Conservation (phyloP, 2,888 invertebrate genomes). For the Latheticus oryzae region DNA sequence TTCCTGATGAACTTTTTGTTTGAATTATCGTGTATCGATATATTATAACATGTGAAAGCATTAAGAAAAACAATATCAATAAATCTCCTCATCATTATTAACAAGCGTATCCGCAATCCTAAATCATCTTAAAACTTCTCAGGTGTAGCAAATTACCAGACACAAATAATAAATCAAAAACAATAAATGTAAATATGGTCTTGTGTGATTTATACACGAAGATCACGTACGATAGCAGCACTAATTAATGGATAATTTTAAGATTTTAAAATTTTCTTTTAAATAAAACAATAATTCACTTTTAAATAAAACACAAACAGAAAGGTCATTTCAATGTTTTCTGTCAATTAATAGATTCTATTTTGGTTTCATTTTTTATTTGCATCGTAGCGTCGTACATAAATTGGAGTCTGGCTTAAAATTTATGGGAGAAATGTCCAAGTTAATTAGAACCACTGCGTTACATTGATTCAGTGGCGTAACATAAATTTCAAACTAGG, state of each 20-base stretch:
- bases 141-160: constrained; percentile 34
- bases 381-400: constrained; percentile 55
- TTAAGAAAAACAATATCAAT: too few relatives aligned
- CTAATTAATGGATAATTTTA: constrained; percentile 37
- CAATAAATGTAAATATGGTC: constrained; percentile 36
- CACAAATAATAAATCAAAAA: constrained; percentile 34
- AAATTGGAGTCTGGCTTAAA: constrained; percentile 57
- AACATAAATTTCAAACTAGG: constrained; percentile 41
- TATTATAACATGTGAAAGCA: too few relatives aligned
- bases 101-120: constrained; percentile 28
- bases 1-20: too few relatives aligned
- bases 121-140: constrained; percentile 27
- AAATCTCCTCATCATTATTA: constrained; percentile 32
- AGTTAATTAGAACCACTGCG: constrained; percentile 61
- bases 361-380: constrained; percentile 59
- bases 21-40: too few relatives aligned
- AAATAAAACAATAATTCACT: constrained; percentile 7
- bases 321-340: constrained; percentile 36
- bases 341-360: constrained; percentile 60
- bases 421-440: constrained; percentile 60
- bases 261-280: too few relatives aligned
- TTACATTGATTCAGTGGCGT: constrained; percentile 51
- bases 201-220: constrained; percentile 26
- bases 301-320: constrained; percentile 14
- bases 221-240: constrained; percentile 38